Base-by-base conservation (phyloP, 2,888 invertebrate genomes). In the Heliconius erato region DNA sequence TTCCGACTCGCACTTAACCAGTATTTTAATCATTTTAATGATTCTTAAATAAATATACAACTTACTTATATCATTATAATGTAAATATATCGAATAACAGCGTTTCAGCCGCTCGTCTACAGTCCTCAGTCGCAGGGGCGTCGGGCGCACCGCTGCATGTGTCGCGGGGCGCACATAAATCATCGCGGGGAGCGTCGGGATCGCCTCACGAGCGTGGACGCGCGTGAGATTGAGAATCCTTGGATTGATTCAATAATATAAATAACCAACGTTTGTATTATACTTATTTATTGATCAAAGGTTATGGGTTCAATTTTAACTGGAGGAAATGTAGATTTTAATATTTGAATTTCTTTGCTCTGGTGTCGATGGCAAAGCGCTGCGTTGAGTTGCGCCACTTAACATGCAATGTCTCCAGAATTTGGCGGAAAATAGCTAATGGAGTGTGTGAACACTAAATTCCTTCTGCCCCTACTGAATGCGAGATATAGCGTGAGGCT, bases 141-240 rank as follows among this genome's bases (percentile, higher is more conserved):
- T 88, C 90, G 90, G 89, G 91, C 93, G 92, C 94, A 93, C 90
- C 94, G 94, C 94, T 95, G 95, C 95, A 95, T 94, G 95, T 95
- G 95, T 95, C 95, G 94, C 93, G 91, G 91, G 91, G 90, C 89
- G 90, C 87, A 86, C 90, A 92, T 95, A 95, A 95, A 95, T 95
- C 95, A 95, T 94, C 90, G 88, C 89, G 83, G 87, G 89, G 90
- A 89, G 89, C 92, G 92, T 91, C 92, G 91, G 92, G 92, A 91
- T 91, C 91, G 91, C 93, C 94, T 93, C 93, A 90, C 93, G 90
- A 88, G 84, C 86, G 85, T 85, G 87, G 88, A 88, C 88, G 87
- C 87, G 86, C 88, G 88, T 86, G 88, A 87, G 87, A 87, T 87
- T 87, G 88, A 86, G 83, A 85, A 85, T 82, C 80, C 82, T 83